Conservation (phyloP, 2,888 invertebrate genomes). For the Trypoxylon attenuatum region DNA sequence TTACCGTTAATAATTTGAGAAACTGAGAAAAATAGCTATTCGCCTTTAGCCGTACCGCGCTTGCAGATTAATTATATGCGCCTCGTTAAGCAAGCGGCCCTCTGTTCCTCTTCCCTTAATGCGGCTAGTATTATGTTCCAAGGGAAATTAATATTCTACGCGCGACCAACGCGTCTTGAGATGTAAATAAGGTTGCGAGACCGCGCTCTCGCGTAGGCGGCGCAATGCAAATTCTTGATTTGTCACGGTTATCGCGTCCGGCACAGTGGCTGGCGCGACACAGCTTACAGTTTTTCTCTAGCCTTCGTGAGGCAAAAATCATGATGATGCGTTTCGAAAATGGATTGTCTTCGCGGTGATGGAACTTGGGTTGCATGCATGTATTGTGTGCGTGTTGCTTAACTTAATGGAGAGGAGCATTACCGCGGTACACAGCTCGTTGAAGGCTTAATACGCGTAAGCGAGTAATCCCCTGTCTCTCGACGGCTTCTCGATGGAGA, state of each 20-base stretch:
- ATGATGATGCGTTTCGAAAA: slow-evolving; percentile 25
- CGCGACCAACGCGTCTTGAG: slow-evolving; percentile 35
- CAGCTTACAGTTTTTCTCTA: too few species aligned
- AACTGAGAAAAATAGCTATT: too few species aligned
- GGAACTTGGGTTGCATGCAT: background rate
- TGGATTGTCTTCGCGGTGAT: background rate
- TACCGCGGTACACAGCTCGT: slow-evolving; percentile 43
- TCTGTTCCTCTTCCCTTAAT: slow-evolving; percentile 31
- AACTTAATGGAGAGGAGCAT: slow-evolving; percentile 35
- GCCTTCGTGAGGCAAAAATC: slow-evolving; percentile 24
- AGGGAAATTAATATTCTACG: slow-evolving; percentile 40
- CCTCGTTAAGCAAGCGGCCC: too few species aligned
- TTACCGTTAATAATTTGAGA: too few species aligned
- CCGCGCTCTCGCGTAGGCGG: slow-evolving; percentile 36
- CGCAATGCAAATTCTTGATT: slow-evolving; percentile 51
- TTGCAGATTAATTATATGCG: too few species aligned
- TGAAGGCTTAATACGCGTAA: slow-evolving; percentile 52
- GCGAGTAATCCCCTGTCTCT: slow-evolving; percentile 47
- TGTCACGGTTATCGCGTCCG: slow-evolving; percentile 46
- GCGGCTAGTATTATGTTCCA: slow-evolving; percentile 29
- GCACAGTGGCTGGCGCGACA: slow-evolving; percentile 14
- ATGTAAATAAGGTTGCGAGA: slow-evolving; percentile 51
- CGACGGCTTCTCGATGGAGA: slow-evolving; percentile 41
- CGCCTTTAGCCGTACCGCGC: too few species aligned
- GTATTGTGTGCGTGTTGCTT: slow-evolving; percentile 14